A percentile compares a stretch with the other conserved stretches of the same genome.
Evolutionary conservation across 2,888 invertebrate genomes (phyloP).

Genomic region (Troilus luridus): DNA sequence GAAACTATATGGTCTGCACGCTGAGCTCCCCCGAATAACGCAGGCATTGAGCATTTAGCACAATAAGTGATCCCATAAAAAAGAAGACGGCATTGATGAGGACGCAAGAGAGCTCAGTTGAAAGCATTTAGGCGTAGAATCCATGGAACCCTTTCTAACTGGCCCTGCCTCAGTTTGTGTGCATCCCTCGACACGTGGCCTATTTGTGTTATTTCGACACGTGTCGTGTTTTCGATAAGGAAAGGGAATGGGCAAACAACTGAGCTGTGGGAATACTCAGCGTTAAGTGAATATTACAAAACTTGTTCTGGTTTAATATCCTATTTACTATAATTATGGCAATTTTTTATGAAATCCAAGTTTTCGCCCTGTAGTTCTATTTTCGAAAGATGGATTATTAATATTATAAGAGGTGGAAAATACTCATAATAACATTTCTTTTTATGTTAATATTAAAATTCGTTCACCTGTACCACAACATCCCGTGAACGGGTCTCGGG

Average conservation of each 20-base stretch:
- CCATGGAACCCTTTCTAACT: background rate
- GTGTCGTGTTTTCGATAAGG: background rate
- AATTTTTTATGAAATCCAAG: no score
- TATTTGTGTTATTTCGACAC: background rate
- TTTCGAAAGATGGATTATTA: background rate
- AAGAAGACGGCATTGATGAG: background rate
- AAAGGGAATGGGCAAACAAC: background rate
- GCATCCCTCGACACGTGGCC: background rate
- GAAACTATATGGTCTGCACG: background rate
- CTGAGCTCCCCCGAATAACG: no score
- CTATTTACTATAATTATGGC: background rate
- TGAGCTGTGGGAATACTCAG: background rate
- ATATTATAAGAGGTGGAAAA: background rate
- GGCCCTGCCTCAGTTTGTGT: background rate
- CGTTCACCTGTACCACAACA: no score
- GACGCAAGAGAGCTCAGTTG: background rate
- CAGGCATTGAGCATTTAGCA: background rate
- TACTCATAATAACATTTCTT: background rate
- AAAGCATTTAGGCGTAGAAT: background rate
- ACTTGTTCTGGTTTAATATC: background rate
- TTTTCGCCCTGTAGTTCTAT: background rate
- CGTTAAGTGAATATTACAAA: background rate
- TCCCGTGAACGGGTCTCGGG: no score
- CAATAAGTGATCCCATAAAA: background rate
- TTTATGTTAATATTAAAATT: background rate